These are phyloP conservation scores for Caradrina clavipalpis DNA, from an alignment of 2,888 invertebrate species.

Conservation along the genomic window DNA sequence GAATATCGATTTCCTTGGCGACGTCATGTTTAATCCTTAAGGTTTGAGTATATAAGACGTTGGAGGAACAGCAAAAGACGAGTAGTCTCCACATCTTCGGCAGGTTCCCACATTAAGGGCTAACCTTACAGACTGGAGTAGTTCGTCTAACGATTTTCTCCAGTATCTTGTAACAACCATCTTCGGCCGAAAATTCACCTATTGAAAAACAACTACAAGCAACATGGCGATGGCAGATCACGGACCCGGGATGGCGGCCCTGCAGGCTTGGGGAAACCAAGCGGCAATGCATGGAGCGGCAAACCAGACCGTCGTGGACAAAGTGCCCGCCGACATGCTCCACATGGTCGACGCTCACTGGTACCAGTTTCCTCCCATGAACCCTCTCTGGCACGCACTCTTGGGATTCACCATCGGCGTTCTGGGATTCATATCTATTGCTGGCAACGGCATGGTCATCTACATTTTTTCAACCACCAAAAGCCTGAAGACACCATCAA, in stretches of 20 bases:
- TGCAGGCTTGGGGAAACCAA: conserved; percentile 87
- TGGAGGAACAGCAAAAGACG: conserved; percentile 67
- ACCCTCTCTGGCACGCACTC: conserved; percentile 96
- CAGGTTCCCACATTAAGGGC: conserved; percentile 79
- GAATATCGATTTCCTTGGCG: conserved; percentile 86
- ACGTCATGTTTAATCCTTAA: conserved; percentile 81
- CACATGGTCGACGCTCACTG: conserved; percentile 95
- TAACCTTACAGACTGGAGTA: conserved; percentile 89
- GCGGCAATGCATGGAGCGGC: conserved; percentile 85
- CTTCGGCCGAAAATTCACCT: conserved; percentile 77
- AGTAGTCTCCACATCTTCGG: conserved; percentile 88
- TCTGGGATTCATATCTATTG: conserved; percentile 93
- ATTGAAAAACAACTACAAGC: conserved; percentile 62
- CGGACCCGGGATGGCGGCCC: conserved; percentile 84
- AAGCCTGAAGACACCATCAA: conserved; percentile 96
- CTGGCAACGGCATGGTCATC: conserved; percentile 94
- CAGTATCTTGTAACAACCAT: conserved; percentile 88
- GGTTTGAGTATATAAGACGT: conserved; percentile 83
- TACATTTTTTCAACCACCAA: conserved; percentile 94
- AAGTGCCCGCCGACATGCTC: conserved; percentile 94
- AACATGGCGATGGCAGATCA: conserved; percentile 83
- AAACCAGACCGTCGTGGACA: conserved; percentile 96
- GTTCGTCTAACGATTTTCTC: conserved; percentile 91
- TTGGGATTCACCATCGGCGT: conserved; percentile 95
- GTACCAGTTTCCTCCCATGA: conserved; percentile 97